phyloP scores from a whole-genome alignment of 2,113 vertebrate genomes.

The Ageneiosus marmoratus region DNA sequence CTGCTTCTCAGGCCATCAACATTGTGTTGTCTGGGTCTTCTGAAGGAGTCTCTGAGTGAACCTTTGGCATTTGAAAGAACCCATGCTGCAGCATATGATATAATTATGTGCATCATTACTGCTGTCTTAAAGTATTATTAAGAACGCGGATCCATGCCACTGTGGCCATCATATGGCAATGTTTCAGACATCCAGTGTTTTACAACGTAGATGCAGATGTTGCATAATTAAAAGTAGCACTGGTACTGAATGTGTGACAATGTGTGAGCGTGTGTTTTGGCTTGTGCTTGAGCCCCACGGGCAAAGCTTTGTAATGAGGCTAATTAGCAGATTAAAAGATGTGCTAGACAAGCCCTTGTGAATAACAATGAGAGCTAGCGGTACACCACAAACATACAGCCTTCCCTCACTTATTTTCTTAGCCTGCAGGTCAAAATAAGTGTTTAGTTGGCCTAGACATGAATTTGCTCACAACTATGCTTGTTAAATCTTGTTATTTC shows the following conservation, averaged over 20 bases:
- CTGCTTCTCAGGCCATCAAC: neutral
- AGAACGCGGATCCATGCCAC: constrained; percentile 9
- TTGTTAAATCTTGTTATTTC: neutral
- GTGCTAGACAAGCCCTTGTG: constrained; percentile 26
- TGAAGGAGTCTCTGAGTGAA: neutral
- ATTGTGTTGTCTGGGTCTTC: neutral
- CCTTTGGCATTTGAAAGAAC: neutral
- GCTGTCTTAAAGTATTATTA: constrained; percentile 24
- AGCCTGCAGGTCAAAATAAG: neutral
- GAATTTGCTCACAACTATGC: neutral
- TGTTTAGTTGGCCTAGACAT: neutral
- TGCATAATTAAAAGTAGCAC: constrained; percentile 46
- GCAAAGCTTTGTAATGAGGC: constrained; percentile 46
- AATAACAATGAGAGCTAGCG: constrained; percentile 47
- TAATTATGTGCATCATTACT: neutral
- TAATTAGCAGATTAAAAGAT: constrained; percentile 59
- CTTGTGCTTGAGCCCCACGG: constrained; percentile 45
- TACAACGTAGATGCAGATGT: constrained; percentile 33
- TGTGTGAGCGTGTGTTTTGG: constrained; percentile 31
- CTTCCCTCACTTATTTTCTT: neutral
- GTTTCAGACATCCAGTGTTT: constrained; percentile 2
- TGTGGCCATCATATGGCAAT: constrained; percentile 10
- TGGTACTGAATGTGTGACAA: neutral
- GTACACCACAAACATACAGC: neutral
- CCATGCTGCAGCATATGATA: neutral